Base-by-base conservation (phyloP, 92 coral and sea anemone genomes). In the Pocillopora grandis region DNA sequence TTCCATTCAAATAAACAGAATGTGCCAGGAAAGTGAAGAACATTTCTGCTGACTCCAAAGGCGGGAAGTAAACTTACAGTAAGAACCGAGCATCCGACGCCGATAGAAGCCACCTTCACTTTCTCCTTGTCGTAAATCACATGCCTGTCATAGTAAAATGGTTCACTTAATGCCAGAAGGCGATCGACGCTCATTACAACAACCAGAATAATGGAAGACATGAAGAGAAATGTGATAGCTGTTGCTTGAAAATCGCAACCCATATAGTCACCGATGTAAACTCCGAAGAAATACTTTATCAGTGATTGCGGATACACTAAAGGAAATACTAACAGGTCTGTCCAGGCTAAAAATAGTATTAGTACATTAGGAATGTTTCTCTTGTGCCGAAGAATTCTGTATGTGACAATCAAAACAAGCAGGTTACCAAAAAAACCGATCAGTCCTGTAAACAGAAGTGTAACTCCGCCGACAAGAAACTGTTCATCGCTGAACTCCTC, bases 1-100 rank as follows among this genome's bases (percentile, higher is more conserved):
- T 93, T 90, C 94, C 98, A 89, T 81, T 96, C 95, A 71, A 96
- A 94, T 75, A 92, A 79, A 86, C 99, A 96, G 87, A 96, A 94
- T 33, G 99, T 96, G 48, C 98, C 96, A 2, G 99, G 99, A 76
- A 94, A 96, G 62, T 96, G 98, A 2, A 94, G 87, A 15, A 94
- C 98, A 59, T 94, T 90, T 19, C 93, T 76, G 15, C 98, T 94
- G 52, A 94, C 92, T 1, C 99, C 99, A 78, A 96, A 91, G 23
- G 94, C 91, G 8, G 99, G 99, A 52, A 96, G 66, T 71, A 96
- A 82, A 23, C 97, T 90, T 33, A 94, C 57, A 2, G 96, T 87
- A 17, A 94, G 79, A 8, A 94, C 90, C 13, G 93, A 88, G 42
- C 86, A 76, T 8, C 92, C 94, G 5, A 96, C 79, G 10, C 93